Conservation (phyloP, 2,113 vertebrate genomes). For the Hydropotes inermis region DNA sequence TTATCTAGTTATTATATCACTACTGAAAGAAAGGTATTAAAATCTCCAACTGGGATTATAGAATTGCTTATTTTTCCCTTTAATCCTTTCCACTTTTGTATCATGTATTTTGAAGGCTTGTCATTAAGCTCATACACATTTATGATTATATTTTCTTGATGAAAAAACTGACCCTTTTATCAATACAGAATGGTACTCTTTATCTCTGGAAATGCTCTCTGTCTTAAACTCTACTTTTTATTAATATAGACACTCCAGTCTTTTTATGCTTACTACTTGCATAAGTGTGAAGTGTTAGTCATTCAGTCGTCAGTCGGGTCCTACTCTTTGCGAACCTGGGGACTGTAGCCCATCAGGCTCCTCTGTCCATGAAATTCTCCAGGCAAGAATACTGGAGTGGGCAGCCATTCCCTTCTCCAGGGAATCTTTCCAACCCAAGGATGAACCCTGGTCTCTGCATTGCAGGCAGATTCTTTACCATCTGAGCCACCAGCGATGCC, state of each 20-base stretch:
- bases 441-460: neutral
- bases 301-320: neutral
- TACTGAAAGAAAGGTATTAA: neutral
- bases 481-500: neutral
- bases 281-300: neutral
- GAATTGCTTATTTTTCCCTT: neutral
- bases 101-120: neutral
- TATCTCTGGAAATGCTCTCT: neutral
- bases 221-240: neutral
- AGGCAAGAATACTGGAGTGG: neutral
- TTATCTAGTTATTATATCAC: neutral
- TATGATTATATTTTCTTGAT: neutral
- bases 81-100: neutral
- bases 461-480: neutral
- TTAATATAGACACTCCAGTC: neutral
- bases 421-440: neutral
- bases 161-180: neutral
- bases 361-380: neutral
- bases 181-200: neutral
- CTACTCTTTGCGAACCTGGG: neutral
- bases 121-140: neutral
- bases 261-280: neutral
- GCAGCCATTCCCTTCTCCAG: neutral
- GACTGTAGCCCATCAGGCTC: neutral
- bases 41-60: neutral